Conservation (phyloP, 2,888 invertebrate species). For the Neocrepidodera transversa region DNA sequence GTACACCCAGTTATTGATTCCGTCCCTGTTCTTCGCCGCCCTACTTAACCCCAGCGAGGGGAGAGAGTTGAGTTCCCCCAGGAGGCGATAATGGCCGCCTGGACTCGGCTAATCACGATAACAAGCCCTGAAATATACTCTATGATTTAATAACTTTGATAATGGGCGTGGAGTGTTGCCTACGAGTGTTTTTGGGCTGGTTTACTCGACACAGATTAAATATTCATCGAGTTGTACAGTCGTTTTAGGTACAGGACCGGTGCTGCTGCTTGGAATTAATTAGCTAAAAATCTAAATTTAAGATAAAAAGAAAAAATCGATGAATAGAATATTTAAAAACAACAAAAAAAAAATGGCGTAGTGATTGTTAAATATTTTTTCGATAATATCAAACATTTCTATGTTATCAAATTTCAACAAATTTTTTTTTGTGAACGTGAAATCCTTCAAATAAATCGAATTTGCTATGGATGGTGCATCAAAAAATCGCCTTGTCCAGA, state of each 20-base stretch:
- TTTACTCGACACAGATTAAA: constrained; percentile 31
- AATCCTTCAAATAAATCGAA: too few species aligned
- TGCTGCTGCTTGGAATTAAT: not conserved
- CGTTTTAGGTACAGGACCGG: not conserved
- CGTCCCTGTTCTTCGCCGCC: constrained; percentile 4
- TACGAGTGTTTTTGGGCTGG: constrained; percentile 34
- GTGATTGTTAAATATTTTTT: too few species aligned
- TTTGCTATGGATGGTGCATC: too few species aligned
- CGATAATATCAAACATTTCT: too few species aligned
- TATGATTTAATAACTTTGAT: constrained; percentile 47
- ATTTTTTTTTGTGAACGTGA: too few species aligned
- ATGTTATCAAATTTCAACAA: too few species aligned
- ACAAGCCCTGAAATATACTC: constrained; percentile 44
- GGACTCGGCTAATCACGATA: constrained; percentile 44
- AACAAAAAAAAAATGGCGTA: too few species aligned
- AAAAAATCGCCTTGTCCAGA: too few species aligned
- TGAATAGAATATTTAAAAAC: too few species aligned
- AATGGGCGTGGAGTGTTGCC: constrained; percentile 39
- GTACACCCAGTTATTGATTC: too few species aligned
- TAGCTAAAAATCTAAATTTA: too few species aligned
- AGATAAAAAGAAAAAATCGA: too few species aligned
- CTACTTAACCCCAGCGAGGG: constrained; percentile 8
- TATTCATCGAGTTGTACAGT: constrained; percentile 27
- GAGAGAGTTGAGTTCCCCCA: constrained; percentile 34
- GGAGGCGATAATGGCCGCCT: constrained; percentile 43